A percentile compares a stretch with the other conserved stretches of the same genome.
Evolutionary conservation across 2,888 invertebrate species (phyloP).

Genomic region (Villa cingulata): DNA sequence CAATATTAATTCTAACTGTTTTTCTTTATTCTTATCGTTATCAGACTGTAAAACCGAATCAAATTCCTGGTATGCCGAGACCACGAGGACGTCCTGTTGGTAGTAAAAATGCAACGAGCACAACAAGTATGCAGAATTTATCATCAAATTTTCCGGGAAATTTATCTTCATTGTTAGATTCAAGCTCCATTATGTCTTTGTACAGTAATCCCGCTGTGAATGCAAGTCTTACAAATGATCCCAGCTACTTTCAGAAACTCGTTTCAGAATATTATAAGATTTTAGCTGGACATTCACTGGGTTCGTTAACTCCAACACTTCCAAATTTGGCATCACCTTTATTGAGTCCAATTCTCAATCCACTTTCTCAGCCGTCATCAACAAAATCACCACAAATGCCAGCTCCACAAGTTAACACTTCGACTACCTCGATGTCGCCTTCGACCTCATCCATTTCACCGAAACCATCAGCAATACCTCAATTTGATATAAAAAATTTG

Average conservation of each 20-base stretch:
- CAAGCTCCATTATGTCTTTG: slow-evolving; percentile 17
- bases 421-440: not conserved
- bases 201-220: slow-evolving; percentile 15
- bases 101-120: slow-evolving; percentile 15
- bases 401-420: slow-evolving; percentile 9
- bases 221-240: slow-evolving; percentile 15
- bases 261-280: slow-evolving; percentile 20
- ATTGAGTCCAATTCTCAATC: slow-evolving; percentile 11
- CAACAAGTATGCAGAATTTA: slow-evolving; percentile 11
- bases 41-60: not conserved
- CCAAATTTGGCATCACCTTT: slow-evolving; percentile 10
- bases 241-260: slow-evolving; percentile 16
- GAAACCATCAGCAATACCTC: slow-evolving; percentile 15
- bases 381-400: not conserved
- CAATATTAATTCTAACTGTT: not conserved
- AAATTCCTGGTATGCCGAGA: slow-evolving; percentile 20
- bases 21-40: not conserved
- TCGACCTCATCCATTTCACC: not conserved
- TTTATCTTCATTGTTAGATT: slow-evolving; percentile 9
- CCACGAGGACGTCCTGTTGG: slow-evolving; percentile 19
- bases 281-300: slow-evolving; percentile 13
- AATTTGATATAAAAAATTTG: slow-evolving; percentile 19
- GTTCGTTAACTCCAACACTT: slow-evolving; percentile 10
- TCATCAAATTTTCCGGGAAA: slow-evolving; percentile 12
- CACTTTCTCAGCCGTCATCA: slow-evolving; percentile 14